phyloP scores from a whole-genome alignment of 2,113 vertebrate species.

The Apaloderma vittatum region DNA sequence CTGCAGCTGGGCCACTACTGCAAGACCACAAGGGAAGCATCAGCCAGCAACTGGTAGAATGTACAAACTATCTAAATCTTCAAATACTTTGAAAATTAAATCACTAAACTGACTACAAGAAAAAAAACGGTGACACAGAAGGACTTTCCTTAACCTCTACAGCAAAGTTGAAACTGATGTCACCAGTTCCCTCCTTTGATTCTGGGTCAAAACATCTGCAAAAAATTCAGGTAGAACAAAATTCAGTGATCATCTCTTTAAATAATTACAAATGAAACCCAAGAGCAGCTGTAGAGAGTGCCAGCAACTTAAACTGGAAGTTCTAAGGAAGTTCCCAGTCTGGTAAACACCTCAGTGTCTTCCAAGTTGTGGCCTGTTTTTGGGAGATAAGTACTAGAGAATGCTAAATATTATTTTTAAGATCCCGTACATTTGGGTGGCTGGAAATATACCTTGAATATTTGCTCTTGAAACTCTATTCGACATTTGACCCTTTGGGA shows the following conservation, averaged over 20 bases:
- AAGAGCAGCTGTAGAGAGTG: fast-evolving
- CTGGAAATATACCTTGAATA: neutral
- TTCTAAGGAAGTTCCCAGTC: neutral
- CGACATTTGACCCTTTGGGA: neutral
- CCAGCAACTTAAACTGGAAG: neutral
- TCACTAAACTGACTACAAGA: neutral
- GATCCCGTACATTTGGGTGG: neutral
- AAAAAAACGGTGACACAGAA: neutral
- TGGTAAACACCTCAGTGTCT: neutral
- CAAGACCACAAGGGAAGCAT: neutral
- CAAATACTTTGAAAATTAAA: neutral
- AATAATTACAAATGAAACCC: neutral
- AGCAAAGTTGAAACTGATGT: neutral
- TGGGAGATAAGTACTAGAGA: neutral
- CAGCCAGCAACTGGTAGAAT: neutral
- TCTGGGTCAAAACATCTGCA: too few species aligned
- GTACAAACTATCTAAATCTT: neutral
- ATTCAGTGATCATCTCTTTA: neutral
- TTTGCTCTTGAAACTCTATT: neutral
- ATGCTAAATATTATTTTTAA: neutral
- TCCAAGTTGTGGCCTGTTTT: neutral
- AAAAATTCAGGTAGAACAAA: neutral
- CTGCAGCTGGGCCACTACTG: neutral
- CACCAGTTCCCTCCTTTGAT: neutral
- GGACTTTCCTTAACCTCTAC: neutral